Conservation (phyloP, 2,888 invertebrate species). For the Electrophaes corylata region DNA sequence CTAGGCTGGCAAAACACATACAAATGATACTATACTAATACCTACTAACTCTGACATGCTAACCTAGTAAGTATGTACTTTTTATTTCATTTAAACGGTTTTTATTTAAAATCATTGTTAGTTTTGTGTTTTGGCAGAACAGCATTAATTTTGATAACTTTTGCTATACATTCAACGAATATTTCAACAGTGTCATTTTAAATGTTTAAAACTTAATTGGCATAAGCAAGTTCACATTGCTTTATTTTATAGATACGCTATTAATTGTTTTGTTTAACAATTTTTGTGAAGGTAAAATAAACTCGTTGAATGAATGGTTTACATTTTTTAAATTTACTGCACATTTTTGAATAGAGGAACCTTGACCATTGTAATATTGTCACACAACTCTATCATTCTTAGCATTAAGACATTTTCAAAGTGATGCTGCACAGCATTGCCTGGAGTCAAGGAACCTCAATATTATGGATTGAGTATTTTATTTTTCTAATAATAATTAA, state of each 20-base stretch:
- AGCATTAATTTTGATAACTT: conserved; percentile 66
- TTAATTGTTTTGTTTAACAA: not conserved
- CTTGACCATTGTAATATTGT: conserved; percentile 60
- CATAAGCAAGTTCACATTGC: not conserved
- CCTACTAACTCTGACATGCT: conserved; percentile 35
- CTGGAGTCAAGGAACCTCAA: conserved; percentile 76
- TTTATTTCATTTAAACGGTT: not conserved
- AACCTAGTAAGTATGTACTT: conserved; percentile 34
- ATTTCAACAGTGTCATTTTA: conserved; percentile 15
- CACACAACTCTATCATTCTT: conserved; percentile 38
- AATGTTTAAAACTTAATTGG: not conserved
- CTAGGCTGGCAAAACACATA: conserved; percentile 78
- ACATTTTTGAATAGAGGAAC: conserved; percentile 76
- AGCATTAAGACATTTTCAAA: conserved; percentile 24
- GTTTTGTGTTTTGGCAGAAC: conserved; percentile 78
- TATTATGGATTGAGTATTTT: conserved; percentile 75
- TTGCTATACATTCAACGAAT: conserved; percentile 64
- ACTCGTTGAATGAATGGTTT: conserved; percentile 65
- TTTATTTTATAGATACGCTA: not conserved
- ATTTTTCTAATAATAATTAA: conserved; percentile 77
- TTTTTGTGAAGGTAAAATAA: not conserved
- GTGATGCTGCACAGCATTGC: conserved; percentile 36
- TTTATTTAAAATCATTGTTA: conserved; percentile 41
- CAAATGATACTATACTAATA: conserved; percentile 37
- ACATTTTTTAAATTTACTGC: conserved; percentile 77